phyloP scores from a whole-genome alignment of 2,888 invertebrate species.

The Actias luna region DNA sequence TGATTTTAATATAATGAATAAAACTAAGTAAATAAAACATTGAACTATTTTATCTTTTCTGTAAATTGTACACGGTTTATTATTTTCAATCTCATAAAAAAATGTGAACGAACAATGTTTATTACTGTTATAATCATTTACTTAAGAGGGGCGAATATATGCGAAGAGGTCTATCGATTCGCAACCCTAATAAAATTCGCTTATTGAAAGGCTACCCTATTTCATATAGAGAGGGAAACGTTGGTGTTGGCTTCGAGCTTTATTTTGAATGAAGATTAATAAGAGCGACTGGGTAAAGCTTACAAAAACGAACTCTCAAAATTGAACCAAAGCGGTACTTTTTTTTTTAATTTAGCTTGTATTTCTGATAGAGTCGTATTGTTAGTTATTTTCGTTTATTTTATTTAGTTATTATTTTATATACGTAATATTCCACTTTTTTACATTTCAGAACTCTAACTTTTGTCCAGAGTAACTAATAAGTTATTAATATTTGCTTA shows the following conservation, averaged over 20 bases:
- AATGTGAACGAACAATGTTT: slow-evolving; percentile 42
- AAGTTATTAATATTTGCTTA: too few species aligned
- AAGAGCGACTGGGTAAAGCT: slow-evolving; percentile 40
- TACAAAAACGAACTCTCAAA: slow-evolving; percentile 28
- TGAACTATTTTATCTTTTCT: neutral
- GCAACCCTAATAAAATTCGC: slow-evolving; percentile 74
- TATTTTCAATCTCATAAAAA: slow-evolving; percentile 39
- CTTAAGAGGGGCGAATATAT: slow-evolving; percentile 49
- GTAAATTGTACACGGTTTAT: neutral
- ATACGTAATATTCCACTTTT: too few species aligned
- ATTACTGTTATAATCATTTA: slow-evolving; percentile 45
- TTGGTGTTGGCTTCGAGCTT: slow-evolving; percentile 52
- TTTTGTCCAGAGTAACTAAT: too few species aligned
- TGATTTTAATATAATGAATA: neutral
- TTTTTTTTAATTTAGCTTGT: too few species aligned
- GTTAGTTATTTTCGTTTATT: too few species aligned
- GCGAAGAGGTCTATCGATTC: slow-evolving; percentile 65
- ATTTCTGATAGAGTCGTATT: too few species aligned
- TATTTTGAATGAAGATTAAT: slow-evolving; percentile 54
- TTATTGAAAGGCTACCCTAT: slow-evolving; percentile 64
- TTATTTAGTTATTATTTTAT: too few species aligned
- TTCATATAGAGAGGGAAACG: slow-evolving; percentile 63
- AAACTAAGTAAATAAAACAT: neutral
- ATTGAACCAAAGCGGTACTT: slow-evolving; percentile 10
- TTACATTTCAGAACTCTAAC: too few species aligned